Evolutionary conservation across 2,888 invertebrate genomes (phyloP), one percentile per base, ranked within the genome.

Genomic region (Eupithecia abbreviata): DNA sequence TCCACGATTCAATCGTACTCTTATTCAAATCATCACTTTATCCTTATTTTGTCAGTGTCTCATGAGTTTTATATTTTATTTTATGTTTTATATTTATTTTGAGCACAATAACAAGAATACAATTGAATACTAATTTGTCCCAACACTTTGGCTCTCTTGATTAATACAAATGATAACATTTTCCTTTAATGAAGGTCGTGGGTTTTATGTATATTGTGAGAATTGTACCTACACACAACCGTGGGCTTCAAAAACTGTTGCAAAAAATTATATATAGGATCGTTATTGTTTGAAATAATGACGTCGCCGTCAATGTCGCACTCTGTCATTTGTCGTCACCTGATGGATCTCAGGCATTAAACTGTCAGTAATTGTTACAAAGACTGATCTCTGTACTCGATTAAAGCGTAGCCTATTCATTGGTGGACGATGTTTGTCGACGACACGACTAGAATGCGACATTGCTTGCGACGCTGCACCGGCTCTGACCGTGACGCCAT

Each of bases 381-480:
- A 75, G 75, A 73, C 51, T 70, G 70, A 76, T 75, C 67, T n/a
- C 58, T 74, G 66, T 68, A 62, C 58, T 75, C 73, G 71, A 74
- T 77, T 68, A 76, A 66, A 65, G 43, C 12, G 42, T 51, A 41
- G 4, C 6, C n/a, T 75, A 68, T 47, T 58, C 4, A 30, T 18
- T 70, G 15, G 42, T 69, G 15, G 62, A 73, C 68, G 68, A 73
- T 47, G 58, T 47, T 69, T 49, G 41, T 58, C 5, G 55, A 67
- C 42, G 76, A 65, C 51, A 67, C 82, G 47, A 45, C 42, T 47
- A 43, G 84, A 87, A 90, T 91, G 91, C 93, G 92, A 95, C 95
- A 95, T 95, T 96, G 96, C 96, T 96, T 97, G 66, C 96, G 97
- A 96, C 95, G 96, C 93, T 94, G 95, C 94, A 94, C 93, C 96